Base-by-base conservation (phyloP, 30 jellyfish, hydroid and myxozoan genomes). In the Turritopsis dohrnii region DNA sequence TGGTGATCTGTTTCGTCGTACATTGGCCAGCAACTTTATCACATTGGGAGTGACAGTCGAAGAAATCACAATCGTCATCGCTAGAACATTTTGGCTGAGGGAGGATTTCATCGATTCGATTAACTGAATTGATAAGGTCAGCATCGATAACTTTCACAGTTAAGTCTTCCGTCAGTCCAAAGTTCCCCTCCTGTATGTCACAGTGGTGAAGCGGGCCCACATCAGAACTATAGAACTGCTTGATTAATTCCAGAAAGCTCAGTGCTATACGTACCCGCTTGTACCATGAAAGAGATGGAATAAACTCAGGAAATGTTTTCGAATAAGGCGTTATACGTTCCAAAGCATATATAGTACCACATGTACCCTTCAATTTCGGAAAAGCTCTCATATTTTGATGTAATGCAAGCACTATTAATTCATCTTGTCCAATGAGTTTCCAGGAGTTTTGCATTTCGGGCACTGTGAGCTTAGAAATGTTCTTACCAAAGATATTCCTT, bases 151-250 rank as follows among this genome's bases (percentile, higher is more conserved):
- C 94, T 53, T 89, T 84, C 18, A 94, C 94, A 71, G 84, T 53
- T 22, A 82, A 76, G 29, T 81, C 89, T 71, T 83, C 85, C 7
- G 96, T 79, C 29, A 94, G 84, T 20, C 99, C 99, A 83, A 94
- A 94, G 72, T 94, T 94, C 53, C 93, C 93, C 66, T 88, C 99
- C 76, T 94, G 99, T 1, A 94, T 81, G 75, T 94, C 99, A 75
- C 99, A 94, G 41, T 89, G 97, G 52, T 84, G 88, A 26, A 94
- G 85, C 24, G 95, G 95, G 1, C 99, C 99, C 9, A 85, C 84
- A 13, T 52, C 81, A 1, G 95, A 82, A 1, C 52, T 29, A 60
- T 94, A 94, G 69, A 94, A 85, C 26, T 89, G 96, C 13, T 29
- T 66, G 16, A 94, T 71, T 84, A 94, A 60, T 22, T 89, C 89